These are phyloP conservation scores for Lepus timidus DNA, from an alignment of 2,113 vertebrate genomes.

Conservation along the genomic window DNA sequence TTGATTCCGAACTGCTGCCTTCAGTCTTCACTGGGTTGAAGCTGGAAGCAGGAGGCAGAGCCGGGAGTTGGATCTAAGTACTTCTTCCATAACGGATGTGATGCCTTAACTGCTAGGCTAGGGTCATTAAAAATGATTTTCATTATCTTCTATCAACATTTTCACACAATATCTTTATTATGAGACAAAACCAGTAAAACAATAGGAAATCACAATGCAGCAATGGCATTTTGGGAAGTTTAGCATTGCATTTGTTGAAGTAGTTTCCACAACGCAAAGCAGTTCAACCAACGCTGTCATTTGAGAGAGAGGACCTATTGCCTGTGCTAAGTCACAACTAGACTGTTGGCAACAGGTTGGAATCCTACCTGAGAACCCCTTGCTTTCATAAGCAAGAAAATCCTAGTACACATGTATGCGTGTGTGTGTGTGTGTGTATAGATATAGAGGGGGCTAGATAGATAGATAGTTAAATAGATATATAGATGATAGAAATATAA, in stretches of 20 bases:
- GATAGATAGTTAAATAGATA: too few species aligned
- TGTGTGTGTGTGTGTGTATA: neutral
- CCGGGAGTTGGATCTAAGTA: too few species aligned
- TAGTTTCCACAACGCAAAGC: neutral
- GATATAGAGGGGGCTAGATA: too few species aligned
- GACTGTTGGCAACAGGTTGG: too few species aligned
- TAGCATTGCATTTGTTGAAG: neutral
- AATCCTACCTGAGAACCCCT: neutral
- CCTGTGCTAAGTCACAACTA: neutral
- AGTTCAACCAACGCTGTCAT: accelerated
- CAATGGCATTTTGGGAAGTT: neutral
- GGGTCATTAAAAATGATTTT: neutral
- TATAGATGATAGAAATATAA: too few species aligned
- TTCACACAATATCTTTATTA: neutral
- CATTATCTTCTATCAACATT: neutral
- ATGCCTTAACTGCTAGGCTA: too few species aligned
- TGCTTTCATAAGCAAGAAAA: neutral
- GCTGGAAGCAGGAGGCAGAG: too few species aligned
- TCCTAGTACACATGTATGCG: too few species aligned
- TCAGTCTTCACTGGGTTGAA: too few species aligned
- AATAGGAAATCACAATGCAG: neutral
- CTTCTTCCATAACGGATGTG: too few species aligned
- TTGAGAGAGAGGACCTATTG: accelerated
- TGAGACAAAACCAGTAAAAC: neutral
- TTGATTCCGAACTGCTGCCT: too few species aligned